Base-by-base conservation (phyloP, 2,113 vertebrate species). In the Irena cyanogastra region DNA sequence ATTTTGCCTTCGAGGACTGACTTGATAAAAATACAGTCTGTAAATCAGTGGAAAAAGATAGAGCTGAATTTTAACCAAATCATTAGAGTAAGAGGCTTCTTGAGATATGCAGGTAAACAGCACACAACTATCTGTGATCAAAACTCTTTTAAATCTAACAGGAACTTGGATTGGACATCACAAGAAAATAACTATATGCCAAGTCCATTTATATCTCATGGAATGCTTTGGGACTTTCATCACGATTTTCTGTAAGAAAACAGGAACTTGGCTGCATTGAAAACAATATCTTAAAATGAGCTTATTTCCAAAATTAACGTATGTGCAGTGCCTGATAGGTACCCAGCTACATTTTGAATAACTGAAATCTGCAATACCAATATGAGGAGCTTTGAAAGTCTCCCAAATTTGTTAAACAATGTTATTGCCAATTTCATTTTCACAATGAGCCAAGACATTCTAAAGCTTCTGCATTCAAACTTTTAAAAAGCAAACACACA, bases 111-210 rank as follows among this genome's bases (percentile, higher is more conserved):
- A 97, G 91, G 94, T 96, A 94, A 96, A 94, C 64, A 85, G 41
- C 77, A 93, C 47, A 89, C 64, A 72, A 30, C 59, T 87, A 94
- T 84, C 80, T 71, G 54, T 76, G 87, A 95, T 95, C 93, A 91
- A 94, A 93, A 60, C n/a, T 50, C 54, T 35, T 87, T 95, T 87
- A n/a, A 85, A 95, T 87, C 71, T 74, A 94, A 74, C 87, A 83
- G 90, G 92, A 96, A 93, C 61, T 91, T 97, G 94, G 94, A 97
- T 42, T 57, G 64, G 87, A 95, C 89, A 96, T 96, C 96, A 96
- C 70, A 95, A 93, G 89, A 82, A 87, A 95, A 94, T 54, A 84
- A 63, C 63, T 91, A 72, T 65, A 93, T 81, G 93, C 91, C 83
- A 97, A 95, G 74, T 94, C 89, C 83, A 94, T 93, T 94, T 96